Evolutionary conservation across 2,888 invertebrate genomes (phyloP), one percentile per base, ranked within the genome.

Genomic region (Thereva nobilitata): DNA sequence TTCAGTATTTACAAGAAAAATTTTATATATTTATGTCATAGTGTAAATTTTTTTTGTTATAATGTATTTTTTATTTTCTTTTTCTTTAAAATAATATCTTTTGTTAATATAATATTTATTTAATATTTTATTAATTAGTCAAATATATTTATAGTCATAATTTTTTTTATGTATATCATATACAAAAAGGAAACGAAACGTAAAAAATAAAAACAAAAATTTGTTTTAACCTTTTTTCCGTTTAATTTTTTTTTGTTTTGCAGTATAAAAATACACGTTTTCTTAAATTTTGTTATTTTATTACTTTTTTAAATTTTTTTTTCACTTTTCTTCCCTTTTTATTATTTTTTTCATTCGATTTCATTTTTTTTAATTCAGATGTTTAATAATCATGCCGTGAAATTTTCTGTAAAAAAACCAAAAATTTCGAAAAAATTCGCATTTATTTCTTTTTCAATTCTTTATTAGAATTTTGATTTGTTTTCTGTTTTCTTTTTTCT

Each of bases 251-350:
- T 47, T 64, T 53, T 64, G 52, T 49, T 64, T 64, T 64, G 50
- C 64, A 64, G 64, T 64, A 64, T 64, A 64, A 64, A 64, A 64
- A 64, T 64, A 64, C 64, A 64, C 64, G 44, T 53, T 63, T 64
- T 64, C 53, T 64, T 49, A 61, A 61, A 50, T 41, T 61, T 61
- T 37, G 61, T 61, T 61, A 61, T 64, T 53, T 53, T 45, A 45
- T 57, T 35, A 45, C n/a, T 45, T 57, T 57, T 56, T 40, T 40
- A 56, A 37, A 10, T 42, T 42, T 56, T 41, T 7, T 12, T 49
- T 10, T 23, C 23, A 23, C 23, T 49, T 49, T 12, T 49, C 12
- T 10, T 49, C 12, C 12, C 12, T 49, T 10, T 49, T 8, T 40
- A 55, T 55, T 55, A 55, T 55, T 55, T 55, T 41, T 40, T 55